Percentiles rank a stretch among this genome's conserved stretches.
Conservation (phyloP, 2,888 invertebrate species). For the Ecliptopera silaceata region DNA sequence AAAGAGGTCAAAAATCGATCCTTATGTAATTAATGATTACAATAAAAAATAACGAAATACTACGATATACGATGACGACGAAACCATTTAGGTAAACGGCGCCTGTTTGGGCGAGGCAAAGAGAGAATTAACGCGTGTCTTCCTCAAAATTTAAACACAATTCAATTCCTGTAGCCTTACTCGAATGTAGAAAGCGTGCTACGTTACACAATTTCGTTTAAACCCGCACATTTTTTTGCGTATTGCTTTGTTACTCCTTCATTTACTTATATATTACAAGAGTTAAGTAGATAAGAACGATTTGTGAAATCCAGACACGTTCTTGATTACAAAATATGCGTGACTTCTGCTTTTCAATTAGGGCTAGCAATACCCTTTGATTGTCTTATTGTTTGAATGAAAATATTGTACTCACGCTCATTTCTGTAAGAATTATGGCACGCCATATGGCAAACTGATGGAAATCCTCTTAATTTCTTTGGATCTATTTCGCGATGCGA, state of each 20-base stretch:
- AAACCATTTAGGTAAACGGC: no score
- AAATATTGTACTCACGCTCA: conserved; percentile 57
- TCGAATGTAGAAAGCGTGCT: conserved; percentile 17
- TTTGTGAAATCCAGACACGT: background rate
- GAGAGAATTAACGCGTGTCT: conserved; percentile 1
- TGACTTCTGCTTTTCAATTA: no score
- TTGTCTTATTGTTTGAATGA: background rate
- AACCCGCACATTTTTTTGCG: conserved; percentile 7
- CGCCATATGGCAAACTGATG: conserved; percentile 75
- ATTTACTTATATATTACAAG: no score
- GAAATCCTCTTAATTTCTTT: conserved; percentile 69
- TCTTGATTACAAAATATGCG: no score
- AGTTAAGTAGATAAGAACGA: background rate
- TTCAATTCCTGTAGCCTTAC: conserved; percentile 15
- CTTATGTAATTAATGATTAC: no score
- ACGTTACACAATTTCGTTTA: conserved; percentile 13
- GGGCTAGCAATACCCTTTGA: no score
- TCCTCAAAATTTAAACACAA: conserved; percentile 12
- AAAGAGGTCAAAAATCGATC: no score
- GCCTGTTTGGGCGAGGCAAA: background rate
- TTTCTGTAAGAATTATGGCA: conserved; percentile 74
- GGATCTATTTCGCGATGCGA: conserved; percentile 58
- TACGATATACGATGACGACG: no score
- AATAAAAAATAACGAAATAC: no score
- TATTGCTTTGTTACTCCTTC: background rate